Conservation (phyloP, 1,140 invertebrate genomes). For the Drosophila repleta region DNA sequence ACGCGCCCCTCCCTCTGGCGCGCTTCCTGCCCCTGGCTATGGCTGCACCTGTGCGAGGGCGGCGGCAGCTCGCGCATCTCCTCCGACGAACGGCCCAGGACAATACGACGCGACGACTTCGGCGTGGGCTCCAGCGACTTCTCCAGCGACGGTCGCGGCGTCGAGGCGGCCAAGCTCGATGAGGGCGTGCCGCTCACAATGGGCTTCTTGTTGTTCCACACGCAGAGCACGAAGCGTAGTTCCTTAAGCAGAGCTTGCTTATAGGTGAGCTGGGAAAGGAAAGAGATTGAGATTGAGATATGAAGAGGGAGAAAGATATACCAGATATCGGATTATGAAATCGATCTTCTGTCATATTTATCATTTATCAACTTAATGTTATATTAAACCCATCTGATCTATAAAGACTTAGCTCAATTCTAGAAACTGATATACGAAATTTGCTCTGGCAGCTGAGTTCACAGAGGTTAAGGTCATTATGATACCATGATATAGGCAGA, state of each 20-base stretch:
- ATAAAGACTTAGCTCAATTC: no score
- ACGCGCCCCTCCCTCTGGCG: conserved; percentile 11
- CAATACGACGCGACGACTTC: conserved; percentile 61
- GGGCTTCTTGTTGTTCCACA: conserved; percentile 81
- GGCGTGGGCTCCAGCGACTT: conserved; percentile 66
- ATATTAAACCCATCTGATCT: no score
- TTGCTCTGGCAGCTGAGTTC: no score
- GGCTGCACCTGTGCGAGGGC: conserved; percentile 16
- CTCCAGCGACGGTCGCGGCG: conserved; percentile 51
- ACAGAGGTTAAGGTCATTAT: no score
- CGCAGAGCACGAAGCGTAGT: conserved; percentile 65
- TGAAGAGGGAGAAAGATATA: neutral
- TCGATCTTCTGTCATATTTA: no score
- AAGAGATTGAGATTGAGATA: conserved; percentile 54
- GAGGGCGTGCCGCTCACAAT: conserved; percentile 52
- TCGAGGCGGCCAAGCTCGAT: conserved; percentile 55
- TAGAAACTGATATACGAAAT: no score
- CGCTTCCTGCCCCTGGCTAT: conserved; percentile 35
- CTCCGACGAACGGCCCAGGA: conserved; percentile 60
- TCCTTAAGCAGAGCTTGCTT: conserved; percentile 69
- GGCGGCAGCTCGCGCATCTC: conserved; percentile 61
- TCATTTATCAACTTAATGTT: no score
- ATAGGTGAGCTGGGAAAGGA: conserved; percentile 84
- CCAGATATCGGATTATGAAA: no score
- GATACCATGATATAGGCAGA: no score